A percentile compares a stretch with the other conserved stretches of the same genome.
phyloP scores from a whole-genome alignment of 2,113 vertebrate genomes.

The Hepsetus odoe region DNA sequence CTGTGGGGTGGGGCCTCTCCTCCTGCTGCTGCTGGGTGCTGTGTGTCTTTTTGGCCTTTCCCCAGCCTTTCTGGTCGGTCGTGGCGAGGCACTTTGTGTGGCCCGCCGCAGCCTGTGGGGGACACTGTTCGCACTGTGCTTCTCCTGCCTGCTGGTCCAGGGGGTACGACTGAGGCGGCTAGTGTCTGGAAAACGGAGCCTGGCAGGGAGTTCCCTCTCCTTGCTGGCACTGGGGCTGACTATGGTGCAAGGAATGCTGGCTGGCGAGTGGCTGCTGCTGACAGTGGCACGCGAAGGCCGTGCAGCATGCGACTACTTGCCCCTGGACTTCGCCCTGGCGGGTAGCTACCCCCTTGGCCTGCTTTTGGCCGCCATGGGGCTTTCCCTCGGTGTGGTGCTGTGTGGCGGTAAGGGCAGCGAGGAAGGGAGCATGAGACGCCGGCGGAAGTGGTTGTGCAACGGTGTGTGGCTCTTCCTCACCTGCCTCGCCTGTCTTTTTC shows the following conservation, averaged over 20 bases:
- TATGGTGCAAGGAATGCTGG: conserved; percentile 92
- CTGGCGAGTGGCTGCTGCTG: conserved; percentile 90
- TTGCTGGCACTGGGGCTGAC: conserved; percentile 83
- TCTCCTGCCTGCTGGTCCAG: conserved; percentile 92
- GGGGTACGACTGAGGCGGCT: conserved; percentile 85
- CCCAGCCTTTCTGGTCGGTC: conserved; percentile 90
- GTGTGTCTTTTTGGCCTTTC: conserved; percentile 90
- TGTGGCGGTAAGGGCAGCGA: conserved; percentile 83
- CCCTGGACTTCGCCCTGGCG: conserved; percentile 90
- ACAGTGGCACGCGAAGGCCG: conserved; percentile 88
- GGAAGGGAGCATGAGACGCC: conserved; percentile 66
- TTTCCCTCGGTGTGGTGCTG: conserved; percentile 85
- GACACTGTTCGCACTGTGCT: conserved; percentile 91
- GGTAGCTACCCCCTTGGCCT: conserved; percentile 89
- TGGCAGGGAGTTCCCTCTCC: conserved; percentile 82
- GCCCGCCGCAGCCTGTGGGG: conserved; percentile 92
- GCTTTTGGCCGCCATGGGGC: conserved; percentile 79
- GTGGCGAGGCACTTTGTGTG: conserved; percentile 85
- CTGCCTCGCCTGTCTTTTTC: conserved; percentile 83
- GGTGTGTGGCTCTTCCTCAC: conserved; percentile 89
- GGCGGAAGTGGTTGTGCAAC: conserved; percentile 89
- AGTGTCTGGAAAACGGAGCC: conserved; percentile 83
- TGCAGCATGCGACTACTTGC: conserved; percentile 88
- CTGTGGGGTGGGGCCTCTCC: conserved; percentile 86
- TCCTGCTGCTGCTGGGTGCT: conserved; percentile 89